phyloP scores from a whole-genome alignment of 2,113 vertebrate species.

The Chloropsis cyanopogon region DNA sequence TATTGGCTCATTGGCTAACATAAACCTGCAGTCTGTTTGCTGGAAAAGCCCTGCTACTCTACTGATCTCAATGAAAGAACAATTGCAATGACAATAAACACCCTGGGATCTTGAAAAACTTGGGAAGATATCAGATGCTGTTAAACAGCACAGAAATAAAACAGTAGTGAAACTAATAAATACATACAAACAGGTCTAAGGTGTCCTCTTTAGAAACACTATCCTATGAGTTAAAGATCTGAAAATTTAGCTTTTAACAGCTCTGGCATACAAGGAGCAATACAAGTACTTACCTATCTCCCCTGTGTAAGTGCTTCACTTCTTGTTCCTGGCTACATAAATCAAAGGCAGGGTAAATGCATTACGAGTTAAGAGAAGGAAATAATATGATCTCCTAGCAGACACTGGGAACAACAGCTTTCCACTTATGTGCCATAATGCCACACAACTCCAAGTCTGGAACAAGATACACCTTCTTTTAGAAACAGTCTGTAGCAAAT shows the following conservation, averaged over 20 bases:
- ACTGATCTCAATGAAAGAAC: neutral
- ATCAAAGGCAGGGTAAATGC: slow-evolving; percentile 31
- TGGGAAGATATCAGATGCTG: neutral
- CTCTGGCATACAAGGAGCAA: neutral
- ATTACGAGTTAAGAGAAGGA: slow-evolving; percentile 9
- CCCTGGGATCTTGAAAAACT: neutral
- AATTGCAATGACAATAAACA: neutral
- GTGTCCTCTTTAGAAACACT: neutral
- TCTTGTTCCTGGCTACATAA: slow-evolving; percentile 43
- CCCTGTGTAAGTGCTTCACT: slow-evolving; percentile 16
- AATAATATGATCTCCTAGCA: slow-evolving; percentile 41
- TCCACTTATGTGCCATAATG: neutral
- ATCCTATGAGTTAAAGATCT: neutral
- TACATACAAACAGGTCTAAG: neutral
- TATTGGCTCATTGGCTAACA: neutral
- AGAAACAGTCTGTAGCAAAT: neutral
- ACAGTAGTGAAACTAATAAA: slow-evolving; percentile 3
- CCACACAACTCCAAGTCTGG: neutral
- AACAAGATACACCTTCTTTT: neutral
- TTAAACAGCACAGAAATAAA: neutral
- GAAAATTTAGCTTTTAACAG: neutral
- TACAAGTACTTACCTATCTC: neutral
- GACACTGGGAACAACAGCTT: neutral
- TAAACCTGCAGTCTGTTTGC: neutral
- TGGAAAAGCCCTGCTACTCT: neutral